Conservation (phyloP, 2,888 invertebrate genomes). For the Hirtodrosophila histrioides region DNA sequence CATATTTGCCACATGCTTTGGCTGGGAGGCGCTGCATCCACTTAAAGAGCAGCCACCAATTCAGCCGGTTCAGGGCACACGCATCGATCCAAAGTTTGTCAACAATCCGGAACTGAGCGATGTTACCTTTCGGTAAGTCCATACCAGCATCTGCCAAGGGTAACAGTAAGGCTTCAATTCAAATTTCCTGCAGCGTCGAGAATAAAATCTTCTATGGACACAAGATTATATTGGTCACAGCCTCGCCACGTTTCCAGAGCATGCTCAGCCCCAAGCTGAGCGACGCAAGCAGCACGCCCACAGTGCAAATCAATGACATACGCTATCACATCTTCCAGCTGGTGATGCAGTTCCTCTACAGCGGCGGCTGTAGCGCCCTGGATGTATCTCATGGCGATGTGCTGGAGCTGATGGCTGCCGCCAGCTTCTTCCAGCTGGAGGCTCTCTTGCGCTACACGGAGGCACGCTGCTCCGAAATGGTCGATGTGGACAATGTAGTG, state of each 20-base stretch:
- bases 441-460: constrained; percentile 94
- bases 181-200: constrained; percentile 88
- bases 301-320: constrained; percentile 96
- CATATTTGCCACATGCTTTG: constrained; percentile 95
- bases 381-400: constrained; percentile 92
- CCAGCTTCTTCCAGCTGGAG: constrained; percentile 95
- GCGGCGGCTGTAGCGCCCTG: constrained; percentile 92
- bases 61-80: constrained; percentile 88
- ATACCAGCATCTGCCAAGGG: not conserved
- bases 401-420: constrained; percentile 94
- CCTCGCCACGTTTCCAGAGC: constrained; percentile 92
- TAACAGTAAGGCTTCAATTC: not conserved
- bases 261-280: constrained; percentile 92
- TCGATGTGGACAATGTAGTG: constrained; percentile 94
- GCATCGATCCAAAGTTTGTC: constrained; percentile 96
- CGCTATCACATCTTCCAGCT: constrained; percentile 96
- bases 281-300: constrained; percentile 90
- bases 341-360: constrained; percentile 95
- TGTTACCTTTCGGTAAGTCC: constrained; percentile 90
- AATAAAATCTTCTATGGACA: constrained; percentile 96
- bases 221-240: constrained; percentile 96
- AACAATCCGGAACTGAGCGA: constrained; percentile 97
- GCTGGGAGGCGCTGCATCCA: constrained; percentile 92
- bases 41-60: constrained; percentile 88
- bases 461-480: constrained; percentile 92